Percentiles rank a stretch among this genome's conserved stretches.
phyloP scores from a whole-genome alignment of 2,797 vertebrate genomes.

The Pseudotriccus pelzelni region DNA sequence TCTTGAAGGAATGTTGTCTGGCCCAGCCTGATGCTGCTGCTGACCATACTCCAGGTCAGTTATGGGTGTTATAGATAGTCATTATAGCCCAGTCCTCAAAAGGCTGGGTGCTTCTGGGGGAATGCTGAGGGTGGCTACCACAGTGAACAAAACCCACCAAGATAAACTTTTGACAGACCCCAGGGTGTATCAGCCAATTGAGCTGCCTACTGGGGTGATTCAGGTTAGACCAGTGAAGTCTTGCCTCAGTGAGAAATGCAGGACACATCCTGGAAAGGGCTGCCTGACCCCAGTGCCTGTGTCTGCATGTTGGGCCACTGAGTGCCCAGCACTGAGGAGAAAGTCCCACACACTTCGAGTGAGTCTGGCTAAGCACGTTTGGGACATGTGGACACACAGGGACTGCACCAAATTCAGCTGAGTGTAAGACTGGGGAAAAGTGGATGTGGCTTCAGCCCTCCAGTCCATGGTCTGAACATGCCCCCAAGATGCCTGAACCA shows the following conservation, averaged over 20 bases:
- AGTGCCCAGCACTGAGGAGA: neutral
- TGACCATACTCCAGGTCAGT: neutral
- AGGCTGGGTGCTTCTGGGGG: neutral
- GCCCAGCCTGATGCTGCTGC: neutral
- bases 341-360: neutral
- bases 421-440: neutral
- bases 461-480: neutral
- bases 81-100: neutral
- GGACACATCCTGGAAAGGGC: neutral
- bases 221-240: neutral
- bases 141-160: neutral
- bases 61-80: neutral
- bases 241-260: neutral
- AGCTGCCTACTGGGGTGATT: neutral
- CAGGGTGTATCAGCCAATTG: neutral
- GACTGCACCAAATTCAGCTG: neutral
- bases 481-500: neutral
- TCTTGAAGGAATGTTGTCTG: neutral
- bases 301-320: rapidly evolving
- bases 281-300: neutral
- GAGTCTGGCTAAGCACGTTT: neutral
- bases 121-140: neutral
- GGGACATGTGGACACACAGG: neutral
- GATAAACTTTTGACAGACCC: neutral
- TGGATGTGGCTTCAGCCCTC: neutral